Evolutionary conservation across 2,797 vertebrate genomes (phyloP), one percentile per base, ranked within the genome.

Genomic region (Sebastes reedi): DNA sequence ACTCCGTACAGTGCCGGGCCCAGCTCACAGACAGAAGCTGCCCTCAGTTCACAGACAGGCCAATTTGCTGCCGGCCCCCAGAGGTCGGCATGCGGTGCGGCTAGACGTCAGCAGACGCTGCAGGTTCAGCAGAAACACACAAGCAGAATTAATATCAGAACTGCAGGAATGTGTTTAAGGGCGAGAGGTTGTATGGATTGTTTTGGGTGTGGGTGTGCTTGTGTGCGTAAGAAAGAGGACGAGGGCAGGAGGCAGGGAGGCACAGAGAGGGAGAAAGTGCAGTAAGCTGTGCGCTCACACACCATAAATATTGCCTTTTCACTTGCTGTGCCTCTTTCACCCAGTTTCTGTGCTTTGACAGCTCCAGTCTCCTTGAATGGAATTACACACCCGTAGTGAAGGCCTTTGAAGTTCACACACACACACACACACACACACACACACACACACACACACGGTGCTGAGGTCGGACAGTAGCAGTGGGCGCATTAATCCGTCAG

Each of bases 31-130:
- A 80, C 77, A 79, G 54, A 54, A 67, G 64, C 73, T 67, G 77
- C 67, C 75, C 62, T 75, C 79, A 52, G 91, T 87, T 91, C 80
- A 86, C 79, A 92, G 82, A 89, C 83, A 81, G 88, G 86, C 81
- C 81, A 72, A 32, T 32, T 67, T 29, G 46, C 83, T 56, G 59
- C 14, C 2, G 22, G 4, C 85, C 62, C 59, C 72, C 66, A 75
- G 72, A 83, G 82, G 87, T 85, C 59, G 13, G 56, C 83, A 79
- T 59, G 79, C 24, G 89, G 87, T 14, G 34, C 3, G 62, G 74
- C 65, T 9, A 77, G 79, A 91, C 87, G 70, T 91, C 90, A 89
- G 82, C 88, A 80, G 77, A 73, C n/a, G 54, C 75, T 67, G 82
- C 73, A 56, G 74, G 58, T 72, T 75, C 56, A 68, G 73, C 62